Evolutionary conservation across 1,140 invertebrate genomes (phyloP).

Genomic region (Luehdorfia chinensis): DNA sequence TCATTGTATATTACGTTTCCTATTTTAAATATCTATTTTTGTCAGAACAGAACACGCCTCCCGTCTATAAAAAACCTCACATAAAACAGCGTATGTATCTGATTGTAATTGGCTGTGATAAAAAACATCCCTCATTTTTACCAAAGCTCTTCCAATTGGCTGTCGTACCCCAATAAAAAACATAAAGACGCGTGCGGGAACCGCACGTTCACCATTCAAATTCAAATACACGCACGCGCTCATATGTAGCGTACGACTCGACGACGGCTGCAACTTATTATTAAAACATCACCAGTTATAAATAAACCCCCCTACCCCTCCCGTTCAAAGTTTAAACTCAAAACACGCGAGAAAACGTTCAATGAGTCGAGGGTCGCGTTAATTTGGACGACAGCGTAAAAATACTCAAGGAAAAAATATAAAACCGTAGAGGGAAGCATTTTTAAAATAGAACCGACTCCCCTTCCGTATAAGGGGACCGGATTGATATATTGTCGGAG

Average conservation of each 20-base stretch:
- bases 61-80: constrained; percentile 6
- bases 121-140: constrained; percentile 38
- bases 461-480: constrained; percentile 57
- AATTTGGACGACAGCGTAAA: constrained; percentile 48
- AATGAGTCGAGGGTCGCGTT: constrained; percentile 29
- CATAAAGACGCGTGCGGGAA: constrained; percentile 57
- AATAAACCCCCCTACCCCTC: constrained; percentile 39
- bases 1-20: no score
- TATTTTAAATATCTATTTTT: no score
- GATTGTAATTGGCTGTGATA: not conserved
- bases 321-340: constrained; percentile 6
- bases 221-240: constrained; percentile 60
- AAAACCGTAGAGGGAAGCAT: constrained; percentile 67
- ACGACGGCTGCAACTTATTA: constrained; percentile 61
- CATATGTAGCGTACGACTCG: constrained; percentile 41
- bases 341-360: constrained; percentile 13
- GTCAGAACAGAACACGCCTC: constrained; percentile 9
- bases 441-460: constrained; percentile 69
- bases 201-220: constrained; percentile 59
- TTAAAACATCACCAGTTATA: constrained; percentile 50
- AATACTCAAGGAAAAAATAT: constrained; percentile 71
- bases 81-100: constrained; percentile 3
- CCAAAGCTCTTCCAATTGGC: constrained; percentile 46
- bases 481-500: constrained; percentile 68
- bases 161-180: constrained; percentile 59